Percentiles rank a stretch among this genome's conserved stretches.
These are phyloP conservation scores for Apomyelois bistriatella DNA, from an alignment of 2,888 invertebrate species.

Conservation along the genomic window DNA sequence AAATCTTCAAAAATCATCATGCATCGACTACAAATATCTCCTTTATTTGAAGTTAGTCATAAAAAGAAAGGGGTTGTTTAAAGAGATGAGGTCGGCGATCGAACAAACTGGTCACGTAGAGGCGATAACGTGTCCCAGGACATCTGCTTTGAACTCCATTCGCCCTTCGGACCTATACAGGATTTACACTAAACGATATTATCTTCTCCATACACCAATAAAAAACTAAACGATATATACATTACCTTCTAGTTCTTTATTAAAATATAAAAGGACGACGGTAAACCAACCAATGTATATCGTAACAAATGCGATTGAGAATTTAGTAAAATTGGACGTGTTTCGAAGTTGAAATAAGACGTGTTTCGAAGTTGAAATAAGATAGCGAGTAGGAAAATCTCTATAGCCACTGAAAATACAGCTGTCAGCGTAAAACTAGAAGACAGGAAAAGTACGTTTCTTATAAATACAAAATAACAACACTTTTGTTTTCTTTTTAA, in stretches of 20 bases:
- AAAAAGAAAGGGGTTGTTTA: background rate
- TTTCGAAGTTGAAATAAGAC: background rate
- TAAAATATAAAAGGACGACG: background rate
- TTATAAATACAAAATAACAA: too few relatives aligned
- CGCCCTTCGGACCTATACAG: background rate
- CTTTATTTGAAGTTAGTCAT: background rate
- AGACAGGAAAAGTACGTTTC: background rate
- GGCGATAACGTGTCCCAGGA: background rate
- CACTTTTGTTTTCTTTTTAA: too few relatives aligned
- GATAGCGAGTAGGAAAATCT: background rate
- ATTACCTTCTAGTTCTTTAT: background rate
- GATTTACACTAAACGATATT: slow-evolving; percentile 7
- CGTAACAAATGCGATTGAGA: background rate
- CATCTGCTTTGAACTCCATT: background rate
- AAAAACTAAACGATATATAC: background rate
- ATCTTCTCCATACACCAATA: background rate
- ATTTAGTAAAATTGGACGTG: background rate
- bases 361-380: background rate
- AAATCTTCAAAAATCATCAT: background rate
- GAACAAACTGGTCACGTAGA: background rate
- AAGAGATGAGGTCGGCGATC: background rate
- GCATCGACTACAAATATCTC: background rate
- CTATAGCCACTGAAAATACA: background rate
- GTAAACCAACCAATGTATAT: background rate
- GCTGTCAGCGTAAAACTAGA: background rate